Base-by-base conservation (phyloP, 23 tunicate species). In the Botrylloides violaceus region DNA sequence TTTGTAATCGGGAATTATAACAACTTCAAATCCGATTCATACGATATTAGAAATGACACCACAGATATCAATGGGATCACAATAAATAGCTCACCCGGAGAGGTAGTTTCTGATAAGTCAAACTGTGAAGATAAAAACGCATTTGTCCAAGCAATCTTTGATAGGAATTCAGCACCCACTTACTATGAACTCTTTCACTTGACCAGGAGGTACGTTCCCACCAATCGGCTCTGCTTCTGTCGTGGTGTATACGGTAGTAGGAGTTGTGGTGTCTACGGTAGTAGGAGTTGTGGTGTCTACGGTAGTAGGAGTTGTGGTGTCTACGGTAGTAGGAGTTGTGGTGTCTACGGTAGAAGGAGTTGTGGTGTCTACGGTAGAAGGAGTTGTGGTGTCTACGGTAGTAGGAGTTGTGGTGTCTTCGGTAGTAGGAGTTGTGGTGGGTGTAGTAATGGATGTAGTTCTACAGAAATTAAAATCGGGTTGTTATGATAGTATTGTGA, bases 211-310 rank as follows among this genome's bases (percentile, higher is more conserved):
- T n/a, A n/a, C n/a, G n/a, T n/a, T n/a, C n/a, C n/a, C n/a, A n/a
- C n/a, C 53, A 7, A 15, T 43, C 15, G 29, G 7, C 36, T 2
- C 66, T 39, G 76, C 27, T 39, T 15, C 1, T 19, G 65, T 63
- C 1, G 74, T 22, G n/a, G 33, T 63, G 75, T 48, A 29, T 20
- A 74, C 65, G 36, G 81, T 66, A 0, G 76, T 32, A 22, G 83
- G 39, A 1, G 32, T 57, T 6, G 76, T 30, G 0, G 76, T 66
- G 26, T 36, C 49, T 66, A 61, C 65, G n/a, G 62, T 48, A 25
- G 55, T 33, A 68, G 76, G 34, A 21, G 55, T 22, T 66, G 75
- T 78, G 27, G 75, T 66, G 0, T 75, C 36, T 22, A 71, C 65
- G 36, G 81, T 66, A 0, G 76, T 32, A 22, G 83, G 39, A 1